These are phyloP conservation scores for Deroplatys truncata DNA, from an alignment of 2,888 invertebrate genomes.

Conservation along the genomic window DNA sequence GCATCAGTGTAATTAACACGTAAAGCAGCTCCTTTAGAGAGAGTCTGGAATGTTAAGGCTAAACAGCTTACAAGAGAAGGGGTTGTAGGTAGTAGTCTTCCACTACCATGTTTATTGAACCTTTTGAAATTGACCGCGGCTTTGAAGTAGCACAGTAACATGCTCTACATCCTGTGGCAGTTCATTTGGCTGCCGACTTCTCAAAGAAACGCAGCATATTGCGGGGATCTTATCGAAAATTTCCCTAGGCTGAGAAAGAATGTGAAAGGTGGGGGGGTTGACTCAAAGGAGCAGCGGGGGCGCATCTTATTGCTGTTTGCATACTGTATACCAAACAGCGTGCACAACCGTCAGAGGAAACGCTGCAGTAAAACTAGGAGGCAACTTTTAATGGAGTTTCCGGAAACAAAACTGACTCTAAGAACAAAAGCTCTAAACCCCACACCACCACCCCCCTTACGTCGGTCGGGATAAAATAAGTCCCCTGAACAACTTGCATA, in stretches of 20 bases:
- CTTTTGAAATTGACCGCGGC: not conserved
- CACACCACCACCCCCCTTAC: no score
- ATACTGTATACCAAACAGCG: not conserved
- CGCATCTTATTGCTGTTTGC: not conserved
- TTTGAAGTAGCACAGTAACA: no score
- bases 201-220: not conserved
- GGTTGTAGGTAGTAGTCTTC: no score
- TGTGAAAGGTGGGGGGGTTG: not conserved
- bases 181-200: not conserved
- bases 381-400: slow-evolving; percentile 9
- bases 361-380: not conserved
- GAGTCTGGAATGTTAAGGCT: no score
- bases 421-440: not conserved
- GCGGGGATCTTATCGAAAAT: not conserved
- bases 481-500: not conserved
- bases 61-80: no score
- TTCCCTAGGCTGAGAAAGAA: not conserved
- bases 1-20: no score
- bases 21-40: no score
- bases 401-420: not conserved
- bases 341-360: no score
- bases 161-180: not conserved
- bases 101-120: not conserved
- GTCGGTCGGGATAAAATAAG: not conserved
- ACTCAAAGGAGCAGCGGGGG: not conserved